Evolutionary conservation across 1,140 invertebrate genomes (phyloP).

Genomic region (Drosophila serrata): DNA sequence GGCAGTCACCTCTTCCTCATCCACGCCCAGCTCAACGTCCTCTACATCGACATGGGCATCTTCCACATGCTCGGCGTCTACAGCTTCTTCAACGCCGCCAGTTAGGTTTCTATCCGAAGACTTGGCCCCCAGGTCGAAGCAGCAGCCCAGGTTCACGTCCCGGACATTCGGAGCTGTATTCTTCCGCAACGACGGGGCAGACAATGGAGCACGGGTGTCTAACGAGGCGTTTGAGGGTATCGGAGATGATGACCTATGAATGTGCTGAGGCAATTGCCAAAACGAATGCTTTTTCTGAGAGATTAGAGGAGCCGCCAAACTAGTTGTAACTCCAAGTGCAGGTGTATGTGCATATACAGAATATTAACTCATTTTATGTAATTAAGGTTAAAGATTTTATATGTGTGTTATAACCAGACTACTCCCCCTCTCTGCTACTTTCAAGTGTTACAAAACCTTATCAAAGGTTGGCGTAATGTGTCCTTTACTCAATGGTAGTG

Average conservation of each 20-base stretch:
- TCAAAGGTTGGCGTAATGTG: slow-evolving; percentile 27
- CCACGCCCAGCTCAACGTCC: slow-evolving; percentile 66
- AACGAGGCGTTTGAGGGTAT: slow-evolving; percentile 96
- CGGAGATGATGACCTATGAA: slow-evolving; percentile 93
- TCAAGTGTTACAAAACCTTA: slow-evolving; percentile 24
- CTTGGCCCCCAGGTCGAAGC: slow-evolving; percentile 69
- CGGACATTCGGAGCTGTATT: slow-evolving; percentile 86
- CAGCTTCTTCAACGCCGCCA: slow-evolving; percentile 67
- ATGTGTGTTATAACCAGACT: slow-evolving; percentile 37
- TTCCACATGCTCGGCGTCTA: slow-evolving; percentile 81
- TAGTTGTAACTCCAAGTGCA: slow-evolving; percentile 19
- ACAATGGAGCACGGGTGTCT: slow-evolving; percentile 86
- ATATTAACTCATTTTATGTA: slow-evolving; percentile 27
- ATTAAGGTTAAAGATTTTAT: slow-evolving; percentile 44
- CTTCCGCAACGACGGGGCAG: slow-evolving; percentile 86
- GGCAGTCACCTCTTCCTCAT: slow-evolving; percentile 56
- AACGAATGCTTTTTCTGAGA: slow-evolving; percentile 29
- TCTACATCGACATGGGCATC: slow-evolving; percentile 84
- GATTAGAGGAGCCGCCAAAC: slow-evolving; percentile 31
- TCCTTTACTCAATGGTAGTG: slow-evolving; percentile 52
- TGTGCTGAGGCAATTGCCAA: slow-evolving; percentile 28
- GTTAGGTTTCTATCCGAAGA: slow-evolving; percentile 84
- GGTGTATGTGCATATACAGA: slow-evolving; percentile 12
- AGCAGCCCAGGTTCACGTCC: slow-evolving; percentile 83
- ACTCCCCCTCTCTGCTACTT: slow-evolving; percentile 26